These are phyloP conservation scores for Amyelois transitella DNA, from an alignment of 1,140 invertebrate species.

Conservation along the genomic window DNA sequence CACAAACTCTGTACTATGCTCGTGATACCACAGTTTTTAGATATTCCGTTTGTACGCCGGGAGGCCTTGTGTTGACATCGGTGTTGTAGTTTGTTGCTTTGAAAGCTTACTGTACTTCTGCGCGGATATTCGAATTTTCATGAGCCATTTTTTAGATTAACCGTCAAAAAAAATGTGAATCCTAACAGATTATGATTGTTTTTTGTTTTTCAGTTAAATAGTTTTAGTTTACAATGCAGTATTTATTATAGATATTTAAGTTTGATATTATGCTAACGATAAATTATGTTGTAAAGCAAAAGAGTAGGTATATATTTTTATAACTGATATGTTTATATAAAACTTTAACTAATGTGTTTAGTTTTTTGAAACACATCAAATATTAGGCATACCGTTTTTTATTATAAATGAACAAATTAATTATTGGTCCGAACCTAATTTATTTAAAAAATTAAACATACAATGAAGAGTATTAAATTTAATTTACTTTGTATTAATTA, in stretches of 20 bases:
- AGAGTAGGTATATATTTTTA: neutral
- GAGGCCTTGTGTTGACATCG: conserved; percentile 13
- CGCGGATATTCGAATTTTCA: neutral
- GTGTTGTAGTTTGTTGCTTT: conserved; percentile 37
- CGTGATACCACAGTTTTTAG: conserved; percentile 23
- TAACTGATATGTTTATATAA: neutral
- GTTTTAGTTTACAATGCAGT: neutral
- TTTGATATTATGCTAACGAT: too few relatives aligned
- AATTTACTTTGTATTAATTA: too few relatives aligned
- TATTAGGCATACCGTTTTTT: too few relatives aligned
- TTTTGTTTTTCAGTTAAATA: neutral
- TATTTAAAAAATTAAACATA: too few relatives aligned
- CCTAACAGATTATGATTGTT: too few relatives aligned
- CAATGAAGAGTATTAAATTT: too few relatives aligned
- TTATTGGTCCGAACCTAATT: too few relatives aligned
- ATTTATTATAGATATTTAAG: neutral
- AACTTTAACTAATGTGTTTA: neutral
- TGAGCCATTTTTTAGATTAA: too few relatives aligned
- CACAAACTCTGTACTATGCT: conserved; percentile 45
- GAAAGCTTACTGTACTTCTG: conserved; percentile 1
- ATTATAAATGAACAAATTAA: too few relatives aligned
- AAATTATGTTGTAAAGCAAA: neutral
- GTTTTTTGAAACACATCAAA: too few relatives aligned
- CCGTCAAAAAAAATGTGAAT: too few relatives aligned
- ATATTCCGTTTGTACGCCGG: conserved; percentile 11